These are phyloP conservation scores for Piprites chloris DNA, from an alignment of 2,113 vertebrate species.

Conservation along the genomic window DNA sequence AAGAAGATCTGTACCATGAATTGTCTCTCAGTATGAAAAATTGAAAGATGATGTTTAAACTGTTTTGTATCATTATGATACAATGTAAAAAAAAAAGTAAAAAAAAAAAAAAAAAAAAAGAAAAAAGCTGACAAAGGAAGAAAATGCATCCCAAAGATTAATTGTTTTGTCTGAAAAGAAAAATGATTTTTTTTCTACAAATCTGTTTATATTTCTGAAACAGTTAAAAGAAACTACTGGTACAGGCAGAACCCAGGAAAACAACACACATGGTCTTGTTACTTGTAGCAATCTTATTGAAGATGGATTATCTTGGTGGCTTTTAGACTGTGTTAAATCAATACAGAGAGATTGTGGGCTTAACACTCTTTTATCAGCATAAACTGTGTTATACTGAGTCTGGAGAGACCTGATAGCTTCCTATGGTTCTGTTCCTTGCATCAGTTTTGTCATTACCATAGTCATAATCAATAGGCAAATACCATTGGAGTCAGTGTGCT, in stretches of 20 bases:
- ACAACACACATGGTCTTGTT: not conserved
- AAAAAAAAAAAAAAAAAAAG: no score
- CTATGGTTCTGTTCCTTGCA: not conserved
- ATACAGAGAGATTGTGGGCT: not conserved
- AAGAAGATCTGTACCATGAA: not conserved
- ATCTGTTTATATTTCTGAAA: not conserved
- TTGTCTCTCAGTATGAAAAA: not conserved
- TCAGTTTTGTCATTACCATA: not conserved
- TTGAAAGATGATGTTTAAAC: not conserved
- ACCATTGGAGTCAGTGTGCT: no score
- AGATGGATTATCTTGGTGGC: not conserved
- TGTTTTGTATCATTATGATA: not conserved
- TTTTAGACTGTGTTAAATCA: not conserved
- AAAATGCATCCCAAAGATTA: not conserved
- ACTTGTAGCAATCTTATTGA: not conserved
- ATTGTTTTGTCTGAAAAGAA: not conserved
- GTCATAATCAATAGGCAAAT: not conserved
- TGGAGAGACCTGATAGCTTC: not conserved
- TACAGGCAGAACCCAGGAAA: not conserved
- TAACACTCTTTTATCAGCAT: not conserved
- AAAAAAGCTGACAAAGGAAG: not conserved
- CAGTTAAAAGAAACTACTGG: not conserved
- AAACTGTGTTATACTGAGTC: not conserved
- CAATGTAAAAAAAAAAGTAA: not conserved
- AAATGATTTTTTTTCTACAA: not conserved